Conservation (phyloP, 2,797 vertebrate genomes). For the Mustela erminea region DNA sequence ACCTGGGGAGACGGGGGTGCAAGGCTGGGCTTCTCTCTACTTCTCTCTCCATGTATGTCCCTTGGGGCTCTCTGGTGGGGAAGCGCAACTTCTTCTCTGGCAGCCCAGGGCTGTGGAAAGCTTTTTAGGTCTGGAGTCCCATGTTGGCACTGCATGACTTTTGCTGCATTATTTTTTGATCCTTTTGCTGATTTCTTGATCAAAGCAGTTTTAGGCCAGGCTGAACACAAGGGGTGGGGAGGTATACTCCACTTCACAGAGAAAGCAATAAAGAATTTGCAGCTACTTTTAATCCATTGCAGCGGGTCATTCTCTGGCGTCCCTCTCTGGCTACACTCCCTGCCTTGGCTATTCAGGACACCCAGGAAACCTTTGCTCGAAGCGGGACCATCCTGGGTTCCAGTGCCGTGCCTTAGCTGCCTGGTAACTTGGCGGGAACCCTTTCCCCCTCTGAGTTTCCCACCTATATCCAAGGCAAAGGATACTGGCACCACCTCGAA, state of each 20-base stretch:
- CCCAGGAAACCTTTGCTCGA: not conserved
- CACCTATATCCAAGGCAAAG: not conserved
- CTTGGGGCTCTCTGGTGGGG: not conserved
- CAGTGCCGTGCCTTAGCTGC: not conserved
- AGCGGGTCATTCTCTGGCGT: not conserved
- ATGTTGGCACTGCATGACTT: too few species aligned
- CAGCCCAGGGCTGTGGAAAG: not conserved
- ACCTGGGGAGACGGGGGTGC: not conserved
- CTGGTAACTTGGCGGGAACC: not conserved
- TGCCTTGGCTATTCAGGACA: not conserved
- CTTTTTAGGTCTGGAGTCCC: not conserved
- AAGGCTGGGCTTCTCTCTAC: not conserved
- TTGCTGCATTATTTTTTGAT: not conserved
- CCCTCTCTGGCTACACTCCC: not conserved
- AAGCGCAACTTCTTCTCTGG: not conserved
- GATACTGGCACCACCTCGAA: accelerated
- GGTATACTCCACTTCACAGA: not conserved
- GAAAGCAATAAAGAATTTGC: not conserved
- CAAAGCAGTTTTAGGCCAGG: not conserved
- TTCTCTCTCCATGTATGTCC: not conserved
- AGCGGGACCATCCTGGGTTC: not conserved
- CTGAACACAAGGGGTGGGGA: not conserved
- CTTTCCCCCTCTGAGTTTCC: not conserved
- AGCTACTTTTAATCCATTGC: not conserved
- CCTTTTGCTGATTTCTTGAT: not conserved